These are phyloP conservation scores for Artibeus jamaicensis DNA, from an alignment of 2,797 vertebrate species.

Conservation along the genomic window DNA sequence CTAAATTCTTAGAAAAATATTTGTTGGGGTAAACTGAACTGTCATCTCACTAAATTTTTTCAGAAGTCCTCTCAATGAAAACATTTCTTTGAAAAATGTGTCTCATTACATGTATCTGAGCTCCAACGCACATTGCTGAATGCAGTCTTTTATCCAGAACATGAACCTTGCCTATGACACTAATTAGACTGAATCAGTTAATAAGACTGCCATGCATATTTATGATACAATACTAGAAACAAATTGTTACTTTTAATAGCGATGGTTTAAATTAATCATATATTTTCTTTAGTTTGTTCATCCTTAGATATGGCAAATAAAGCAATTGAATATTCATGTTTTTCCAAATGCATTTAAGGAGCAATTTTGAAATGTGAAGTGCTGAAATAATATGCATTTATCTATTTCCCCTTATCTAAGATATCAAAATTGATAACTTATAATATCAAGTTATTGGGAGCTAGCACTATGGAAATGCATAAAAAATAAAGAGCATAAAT, in stretches of 20 bases:
- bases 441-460: background rate
- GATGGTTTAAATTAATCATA: conserved; percentile 62
- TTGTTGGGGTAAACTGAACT: conserved; percentile 38
- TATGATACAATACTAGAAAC: conserved; percentile 60
- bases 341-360: conserved; percentile 59
- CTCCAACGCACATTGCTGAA: conserved; percentile 21
- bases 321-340: conserved; percentile 4
- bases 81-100: conserved; percentile 50
- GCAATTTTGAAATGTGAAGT: conserved; percentile 38
- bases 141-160: conserved; percentile 27
- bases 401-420: conserved; percentile 36
- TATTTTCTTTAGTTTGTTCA: conserved; percentile 58
- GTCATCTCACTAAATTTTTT: background rate
- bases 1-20: background rate
- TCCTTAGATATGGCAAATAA: conserved; percentile 43
- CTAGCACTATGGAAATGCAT: background rate
- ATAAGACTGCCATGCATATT: conserved; percentile 61
- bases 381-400: conserved; percentile 55
- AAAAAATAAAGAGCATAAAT: conserved; percentile 8
- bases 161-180: conserved; percentile 51
- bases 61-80: background rate
- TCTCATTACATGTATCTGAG: conserved; percentile 29
- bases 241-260: conserved; percentile 59
- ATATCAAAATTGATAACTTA: conserved; percentile 53
- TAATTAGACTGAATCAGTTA: conserved; percentile 62